Percentiles rank a stretch among this genome's conserved stretches.
Conservation (phyloP, 2,797 vertebrate genomes). For the Otus scops region DNA sequence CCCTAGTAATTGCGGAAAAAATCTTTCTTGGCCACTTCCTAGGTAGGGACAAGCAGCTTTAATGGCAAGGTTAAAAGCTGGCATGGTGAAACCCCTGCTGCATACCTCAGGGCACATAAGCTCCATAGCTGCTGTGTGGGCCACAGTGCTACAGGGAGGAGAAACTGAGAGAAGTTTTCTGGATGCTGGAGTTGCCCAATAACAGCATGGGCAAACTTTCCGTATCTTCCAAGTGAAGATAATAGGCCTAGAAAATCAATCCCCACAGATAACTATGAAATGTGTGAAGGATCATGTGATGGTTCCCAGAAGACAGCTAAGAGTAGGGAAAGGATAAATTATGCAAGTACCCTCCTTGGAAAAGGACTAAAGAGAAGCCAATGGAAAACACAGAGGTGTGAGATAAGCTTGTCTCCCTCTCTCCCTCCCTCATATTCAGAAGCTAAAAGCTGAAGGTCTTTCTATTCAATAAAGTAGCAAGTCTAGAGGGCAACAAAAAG, state of each 20-base stretch:
- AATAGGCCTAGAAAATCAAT: constrained; percentile 29
- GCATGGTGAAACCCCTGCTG: not conserved
- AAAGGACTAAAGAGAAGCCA: not conserved
- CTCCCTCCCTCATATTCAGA: constrained; percentile 15
- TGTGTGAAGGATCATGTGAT: constrained; percentile 23
- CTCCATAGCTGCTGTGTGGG: not conserved
- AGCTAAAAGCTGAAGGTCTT: not conserved
- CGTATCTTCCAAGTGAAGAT: constrained; percentile 12
- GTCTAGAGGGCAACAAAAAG: not conserved
- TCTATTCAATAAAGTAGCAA: not conserved
- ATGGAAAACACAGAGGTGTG: not conserved
- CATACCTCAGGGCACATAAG: not conserved
- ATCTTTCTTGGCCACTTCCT: not conserved
- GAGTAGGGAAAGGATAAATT: not conserved
- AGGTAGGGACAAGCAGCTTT: not conserved
- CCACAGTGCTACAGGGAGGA: not conserved
- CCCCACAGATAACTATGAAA: constrained; percentile 3
- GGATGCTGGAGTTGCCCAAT: not conserved
- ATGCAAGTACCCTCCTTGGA: not conserved
- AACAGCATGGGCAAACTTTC: not conserved
- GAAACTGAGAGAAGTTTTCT: not conserved
- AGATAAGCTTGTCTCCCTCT: not conserved
- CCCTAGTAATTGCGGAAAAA: not conserved
- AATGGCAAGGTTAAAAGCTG: not conserved
- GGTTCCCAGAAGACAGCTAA: constrained; percentile 1